Evolutionary conservation across 2,888 invertebrate species (phyloP).

Genomic region (Eurytoma californica): DNA sequence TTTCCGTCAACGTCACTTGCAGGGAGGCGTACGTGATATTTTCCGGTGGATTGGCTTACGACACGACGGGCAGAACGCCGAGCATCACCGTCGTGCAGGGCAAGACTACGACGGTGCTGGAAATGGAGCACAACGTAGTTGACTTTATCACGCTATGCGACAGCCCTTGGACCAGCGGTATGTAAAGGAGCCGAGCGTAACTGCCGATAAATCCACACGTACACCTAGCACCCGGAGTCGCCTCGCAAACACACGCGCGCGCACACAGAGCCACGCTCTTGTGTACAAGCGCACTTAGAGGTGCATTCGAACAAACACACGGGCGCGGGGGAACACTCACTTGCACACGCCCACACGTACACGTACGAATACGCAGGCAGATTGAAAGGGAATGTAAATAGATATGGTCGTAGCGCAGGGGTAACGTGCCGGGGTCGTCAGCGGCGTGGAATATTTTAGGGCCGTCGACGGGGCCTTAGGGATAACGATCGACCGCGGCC

Average conservation of each 20-base stretch:
- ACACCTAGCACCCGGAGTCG: background rate
- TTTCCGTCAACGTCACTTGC: constrained; percentile 58
- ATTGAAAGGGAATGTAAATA: background rate
- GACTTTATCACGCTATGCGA: constrained; percentile 98
- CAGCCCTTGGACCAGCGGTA: constrained; percentile 94
- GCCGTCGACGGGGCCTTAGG: background rate
- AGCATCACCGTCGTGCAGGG: constrained; percentile 97
- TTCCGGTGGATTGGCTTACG: constrained; percentile 95
- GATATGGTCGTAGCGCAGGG: no score
- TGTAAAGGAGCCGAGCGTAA: constrained; percentile 62
- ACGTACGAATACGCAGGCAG: background rate
- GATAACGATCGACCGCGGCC: constrained; percentile 3
- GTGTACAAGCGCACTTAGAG: background rate
- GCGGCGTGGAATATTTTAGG: background rate
- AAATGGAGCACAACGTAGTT: constrained; percentile 99
- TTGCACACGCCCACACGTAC: background rate
- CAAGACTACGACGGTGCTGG: constrained; percentile 96
- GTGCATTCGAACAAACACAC: background rate
- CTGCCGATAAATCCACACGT: constrained; percentile 30
- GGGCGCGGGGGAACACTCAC: background rate
- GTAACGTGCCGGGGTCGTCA: background rate
- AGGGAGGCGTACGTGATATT: constrained; percentile 97
- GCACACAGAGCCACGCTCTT: background rate
- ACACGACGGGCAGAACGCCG: constrained; percentile 89
- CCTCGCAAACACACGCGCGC: no score